Evolutionary conservation across 2,113 vertebrate genomes (phyloP).

Genomic region (Eubucco bourcierii): DNA sequence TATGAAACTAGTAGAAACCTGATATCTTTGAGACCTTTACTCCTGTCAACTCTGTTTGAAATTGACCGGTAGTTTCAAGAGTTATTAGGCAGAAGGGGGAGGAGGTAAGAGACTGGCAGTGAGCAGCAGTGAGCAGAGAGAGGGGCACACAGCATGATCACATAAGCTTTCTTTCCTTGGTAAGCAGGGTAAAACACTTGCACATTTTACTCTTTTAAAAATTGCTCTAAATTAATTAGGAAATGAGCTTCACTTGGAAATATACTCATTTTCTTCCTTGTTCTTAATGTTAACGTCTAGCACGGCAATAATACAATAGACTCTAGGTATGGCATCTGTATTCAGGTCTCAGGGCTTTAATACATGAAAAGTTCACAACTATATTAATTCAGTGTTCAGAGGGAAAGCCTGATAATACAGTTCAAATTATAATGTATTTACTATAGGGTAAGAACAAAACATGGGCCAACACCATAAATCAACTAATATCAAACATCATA

Average conservation of each 20-base stretch:
- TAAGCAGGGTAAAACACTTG: background rate
- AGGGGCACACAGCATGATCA: background rate
- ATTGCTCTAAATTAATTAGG: background rate
- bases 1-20: conserved; percentile 45
- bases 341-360: background rate
- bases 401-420: background rate
- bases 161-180: conserved; percentile 35
- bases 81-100: background rate
- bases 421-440: background rate
- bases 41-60: conserved; percentile 63
- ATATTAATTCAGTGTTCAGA: background rate
- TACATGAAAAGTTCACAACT: background rate
- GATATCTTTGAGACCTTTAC: conserved; percentile 63
- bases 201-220: conserved; percentile 21
- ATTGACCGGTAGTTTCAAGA: conserved; percentile 54
- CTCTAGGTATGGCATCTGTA: background rate
- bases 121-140: conserved; percentile 8
- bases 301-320: background rate
- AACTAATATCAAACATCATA: background rate
- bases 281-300: background rate
- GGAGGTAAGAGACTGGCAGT: conserved; percentile 9
- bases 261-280: background rate
- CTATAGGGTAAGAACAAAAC: background rate
- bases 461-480: background rate
- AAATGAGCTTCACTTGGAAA: conserved; percentile 6